phyloP scores from a whole-genome alignment of 2,797 vertebrate species.

The Aulostomus chinensis region DNA sequence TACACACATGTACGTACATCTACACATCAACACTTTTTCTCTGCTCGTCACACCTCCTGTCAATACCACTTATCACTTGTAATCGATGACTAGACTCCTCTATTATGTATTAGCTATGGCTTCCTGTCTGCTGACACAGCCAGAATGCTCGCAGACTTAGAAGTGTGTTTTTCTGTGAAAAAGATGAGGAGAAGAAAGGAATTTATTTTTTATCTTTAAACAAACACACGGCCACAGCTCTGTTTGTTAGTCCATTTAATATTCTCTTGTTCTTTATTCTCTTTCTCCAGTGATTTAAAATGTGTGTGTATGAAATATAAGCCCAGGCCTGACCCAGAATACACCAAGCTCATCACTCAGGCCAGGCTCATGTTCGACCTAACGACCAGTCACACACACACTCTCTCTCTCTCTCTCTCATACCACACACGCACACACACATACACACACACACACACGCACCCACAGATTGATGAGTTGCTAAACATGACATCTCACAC shows the following conservation, averaged over 20 bases:
- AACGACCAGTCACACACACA: slow-evolving; percentile 16
- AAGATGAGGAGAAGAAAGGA: slow-evolving; percentile 6
- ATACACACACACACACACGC: slow-evolving; percentile 1
- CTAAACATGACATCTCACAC: slow-evolving; percentile 21
- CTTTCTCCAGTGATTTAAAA: slow-evolving; percentile 29
- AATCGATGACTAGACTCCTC: slow-evolving; percentile 69
- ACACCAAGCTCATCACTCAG: slow-evolving; percentile 53
- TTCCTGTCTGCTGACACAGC: slow-evolving; percentile 67
- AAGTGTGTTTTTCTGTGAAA: slow-evolving; percentile 2
- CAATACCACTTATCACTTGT: slow-evolving; percentile 74
- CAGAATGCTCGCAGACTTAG: no score
- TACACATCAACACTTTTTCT: slow-evolving; percentile 55
- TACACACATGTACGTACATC: slow-evolving; percentile 36
- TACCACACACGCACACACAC: slow-evolving; percentile 2
- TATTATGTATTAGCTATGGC: slow-evolving; percentile 61
- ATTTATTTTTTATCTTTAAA: slow-evolving; percentile 13
- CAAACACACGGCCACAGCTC: slow-evolving; percentile 9
- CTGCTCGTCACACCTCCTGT: slow-evolving; percentile 61
- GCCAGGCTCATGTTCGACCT: slow-evolving; percentile 36
- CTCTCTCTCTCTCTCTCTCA: background rate
- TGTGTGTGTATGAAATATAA: slow-evolving; percentile 53
- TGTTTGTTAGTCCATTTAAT: slow-evolving; percentile 5
- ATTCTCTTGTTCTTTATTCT: background rate
- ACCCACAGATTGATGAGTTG: slow-evolving; percentile 9
- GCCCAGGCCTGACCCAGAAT: slow-evolving; percentile 33